Evolutionary conservation across 2,888 invertebrate genomes (phyloP), one percentile per base, ranked within the genome.

Genomic region (Bhutanitis thaidina): DNA sequence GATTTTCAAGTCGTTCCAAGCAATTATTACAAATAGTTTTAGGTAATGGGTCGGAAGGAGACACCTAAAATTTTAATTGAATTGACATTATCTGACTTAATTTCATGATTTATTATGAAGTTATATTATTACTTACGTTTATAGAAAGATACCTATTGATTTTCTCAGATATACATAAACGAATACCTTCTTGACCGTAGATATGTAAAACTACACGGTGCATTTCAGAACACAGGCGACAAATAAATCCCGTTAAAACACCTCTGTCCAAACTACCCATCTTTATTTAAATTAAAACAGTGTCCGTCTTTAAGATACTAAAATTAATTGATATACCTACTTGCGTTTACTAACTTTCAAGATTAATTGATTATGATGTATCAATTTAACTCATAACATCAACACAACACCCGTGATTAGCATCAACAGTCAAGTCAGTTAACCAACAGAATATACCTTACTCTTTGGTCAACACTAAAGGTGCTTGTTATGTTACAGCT

Each of bases 211-310:
- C 96, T 67, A 93, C 93, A 73, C 93, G 92, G 81, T 95, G 95
- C 93, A 95, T 94, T 90, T 95, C 95, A 29, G 95, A 95, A 79
- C 96, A 96, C 55, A 96, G 90, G 71, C 96, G 92, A 83, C 96
- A 96, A 71, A 96, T 93, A 87, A 95, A 96, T 61, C 96, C 96
- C 45, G 95, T 94, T 69, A 95, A 92, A 62, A 94, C 92, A 46
- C 94, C 96, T 84, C 93, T 93, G 65, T 94, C 94, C 66, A 94
- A 92, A 74, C 96, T 96, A 41, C 96, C 96, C 96, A 96, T 96
- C 68, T 65, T 82, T 27, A 7, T 27, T 27, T 27, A 3, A 20
- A 20, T 20, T 20, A 20, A 3, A 3, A 20, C 20, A 20, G 20
- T 20, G 20, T n/a, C n/a, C n/a, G n/a, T n/a, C n/a, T n/a, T n/a